These are phyloP conservation scores for Cheilinus undulatus DNA, from an alignment of 2,113 vertebrate genomes.

Conservation along the genomic window DNA sequence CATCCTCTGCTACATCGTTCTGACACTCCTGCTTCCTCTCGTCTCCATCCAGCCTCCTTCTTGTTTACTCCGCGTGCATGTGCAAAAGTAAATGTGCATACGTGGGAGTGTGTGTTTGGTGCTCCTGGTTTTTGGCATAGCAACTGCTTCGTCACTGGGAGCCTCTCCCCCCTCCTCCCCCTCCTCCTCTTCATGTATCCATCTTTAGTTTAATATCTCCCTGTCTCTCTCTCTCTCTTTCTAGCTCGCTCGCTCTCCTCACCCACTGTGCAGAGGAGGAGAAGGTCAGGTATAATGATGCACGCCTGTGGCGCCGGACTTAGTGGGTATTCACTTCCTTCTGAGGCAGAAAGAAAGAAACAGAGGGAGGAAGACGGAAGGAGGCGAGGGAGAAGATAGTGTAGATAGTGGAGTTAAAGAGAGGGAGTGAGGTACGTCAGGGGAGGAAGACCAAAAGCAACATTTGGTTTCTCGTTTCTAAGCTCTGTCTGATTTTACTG, in stretches of 20 bases:
- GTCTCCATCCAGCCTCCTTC: slow-evolving; percentile 17
- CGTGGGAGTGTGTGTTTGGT: slow-evolving; percentile 10
- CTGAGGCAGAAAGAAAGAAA: neutral
- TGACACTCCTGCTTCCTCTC: slow-evolving; percentile 62
- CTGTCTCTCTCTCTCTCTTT: slow-evolving; percentile 10
- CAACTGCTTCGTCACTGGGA: slow-evolving; percentile 68
- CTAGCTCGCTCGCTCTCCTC: slow-evolving; percentile 16
- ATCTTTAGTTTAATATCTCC: slow-evolving; percentile 55
- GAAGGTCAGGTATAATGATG: slow-evolving; percentile 66
- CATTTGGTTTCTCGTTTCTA: too few species aligned
- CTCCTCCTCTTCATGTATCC: slow-evolving; percentile 3
- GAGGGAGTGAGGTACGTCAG: too few species aligned
- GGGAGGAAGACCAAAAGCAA: neutral
- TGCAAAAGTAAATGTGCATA: neutral
- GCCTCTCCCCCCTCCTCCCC: slow-evolving; percentile 36
- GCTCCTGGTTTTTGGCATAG: slow-evolving; percentile 67
- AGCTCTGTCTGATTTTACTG: too few species aligned
- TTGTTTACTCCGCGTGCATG: slow-evolving; percentile 49
- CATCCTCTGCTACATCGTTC: slow-evolving; percentile 57
- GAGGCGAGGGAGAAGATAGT: neutral
- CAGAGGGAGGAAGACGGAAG: neutral
- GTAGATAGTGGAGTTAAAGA: too few species aligned
- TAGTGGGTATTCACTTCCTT: slow-evolving; percentile 38
- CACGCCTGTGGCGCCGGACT: slow-evolving; percentile 40
- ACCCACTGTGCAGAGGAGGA: slow-evolving; percentile 39